A percentile compares a stretch with the other conserved stretches of the same genome.
Conservation (phyloP, 2,888 invertebrate species). For the Nasonovia ribisnigri region DNA sequence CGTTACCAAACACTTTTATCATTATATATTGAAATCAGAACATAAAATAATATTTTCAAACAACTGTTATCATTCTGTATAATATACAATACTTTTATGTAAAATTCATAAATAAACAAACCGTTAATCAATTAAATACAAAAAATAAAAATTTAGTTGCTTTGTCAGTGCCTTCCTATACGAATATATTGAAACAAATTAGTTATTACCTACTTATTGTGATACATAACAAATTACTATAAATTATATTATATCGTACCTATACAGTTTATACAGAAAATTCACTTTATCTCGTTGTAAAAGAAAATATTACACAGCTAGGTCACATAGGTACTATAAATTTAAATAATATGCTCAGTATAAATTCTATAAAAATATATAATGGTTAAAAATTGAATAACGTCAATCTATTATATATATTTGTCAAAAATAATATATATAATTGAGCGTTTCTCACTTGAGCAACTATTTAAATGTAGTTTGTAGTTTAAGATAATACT, state of each 20-base stretch:
- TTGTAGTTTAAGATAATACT: neutral
- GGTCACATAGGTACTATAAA: no score
- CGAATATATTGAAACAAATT: neutral
- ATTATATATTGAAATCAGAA: neutral
- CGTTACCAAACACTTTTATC: constrained; percentile 4
- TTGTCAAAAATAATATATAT: no score
- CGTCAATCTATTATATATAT: no score
- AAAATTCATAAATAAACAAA: neutral
- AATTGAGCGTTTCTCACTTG: neutral
- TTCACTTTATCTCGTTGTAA: neutral
- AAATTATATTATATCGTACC: neutral
- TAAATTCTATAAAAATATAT: no score
- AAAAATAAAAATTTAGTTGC: neutral
- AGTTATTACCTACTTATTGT: neutral
- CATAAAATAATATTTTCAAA: neutral
- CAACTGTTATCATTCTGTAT: neutral
- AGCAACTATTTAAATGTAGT: neutral
- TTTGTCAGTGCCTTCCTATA: neutral
- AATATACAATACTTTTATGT: neutral
- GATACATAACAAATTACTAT: neutral
- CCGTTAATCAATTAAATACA: neutral
- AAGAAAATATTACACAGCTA: neutral
- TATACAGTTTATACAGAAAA: constrained; percentile 4
- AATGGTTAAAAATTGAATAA: no score
- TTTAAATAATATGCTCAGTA: no score